A percentile compares a stretch with the other conserved stretches of the same genome.
These are phyloP conservation scores for Fistularia tabacaria DNA, from an alignment of 2,797 vertebrate species.

Conservation along the genomic window DNA sequence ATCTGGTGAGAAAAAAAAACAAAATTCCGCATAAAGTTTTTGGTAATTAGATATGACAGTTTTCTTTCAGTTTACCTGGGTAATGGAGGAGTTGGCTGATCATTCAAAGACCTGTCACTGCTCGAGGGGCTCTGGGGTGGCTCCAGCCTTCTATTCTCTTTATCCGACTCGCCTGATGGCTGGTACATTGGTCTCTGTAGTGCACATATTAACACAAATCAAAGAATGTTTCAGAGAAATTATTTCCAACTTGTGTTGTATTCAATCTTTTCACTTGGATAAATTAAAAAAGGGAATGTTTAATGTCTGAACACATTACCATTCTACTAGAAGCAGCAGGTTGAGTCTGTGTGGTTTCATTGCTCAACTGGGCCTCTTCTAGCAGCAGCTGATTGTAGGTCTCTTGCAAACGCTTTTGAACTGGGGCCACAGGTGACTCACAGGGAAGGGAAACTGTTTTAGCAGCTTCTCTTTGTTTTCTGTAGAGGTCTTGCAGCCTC, in stretches of 20 bases:
- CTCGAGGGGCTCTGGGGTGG: slow-evolving; percentile 89
- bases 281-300: background rate
- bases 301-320: slow-evolving; percentile 35
- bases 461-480: slow-evolving; percentile 80
- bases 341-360: slow-evolving; percentile 63
- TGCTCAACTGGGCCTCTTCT: slow-evolving; percentile 73
- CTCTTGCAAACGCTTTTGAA: slow-evolving; percentile 80
- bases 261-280: background rate
- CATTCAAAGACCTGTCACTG: slow-evolving; percentile 89
- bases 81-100: slow-evolving; percentile 69
- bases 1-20: background rate
- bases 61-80: slow-evolving; percentile 59
- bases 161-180: slow-evolving; percentile 97
- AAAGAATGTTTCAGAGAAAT: background rate
- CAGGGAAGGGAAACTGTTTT: slow-evolving; percentile 47
- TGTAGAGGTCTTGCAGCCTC: slow-evolving; percentile 91
- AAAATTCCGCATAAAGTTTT: background rate
- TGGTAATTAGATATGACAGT: background rate
- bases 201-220: slow-evolving; percentile 11
- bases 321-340: slow-evolving; percentile 34
- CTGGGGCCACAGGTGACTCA: slow-evolving; percentile 60
- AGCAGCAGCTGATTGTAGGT: slow-evolving; percentile 87
- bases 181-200: slow-evolving; percentile 85
- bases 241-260: background rate
- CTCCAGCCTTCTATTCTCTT: slow-evolving; percentile 92